Conservation (phyloP, 2,888 invertebrate species). For the Leptodirus hochenwartii region DNA sequence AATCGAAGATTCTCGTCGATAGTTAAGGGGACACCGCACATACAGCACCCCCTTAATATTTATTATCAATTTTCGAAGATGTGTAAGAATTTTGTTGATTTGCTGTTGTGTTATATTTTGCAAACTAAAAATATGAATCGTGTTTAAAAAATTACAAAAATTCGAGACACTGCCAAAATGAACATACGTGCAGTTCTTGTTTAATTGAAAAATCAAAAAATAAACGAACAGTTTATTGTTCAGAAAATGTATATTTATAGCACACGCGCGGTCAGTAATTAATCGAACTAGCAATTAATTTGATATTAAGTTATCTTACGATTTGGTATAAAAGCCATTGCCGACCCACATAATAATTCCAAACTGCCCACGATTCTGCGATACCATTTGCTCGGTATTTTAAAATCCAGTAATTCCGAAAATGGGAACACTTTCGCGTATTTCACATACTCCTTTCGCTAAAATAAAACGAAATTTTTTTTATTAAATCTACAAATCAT, state of each 20-base stretch:
- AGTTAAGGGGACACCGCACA: too few relatives aligned
- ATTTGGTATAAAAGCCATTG: slow-evolving; percentile 66
- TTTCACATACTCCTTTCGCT: slow-evolving; percentile 89
- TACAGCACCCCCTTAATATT: too few relatives aligned
- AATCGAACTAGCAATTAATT: slow-evolving; percentile 5
- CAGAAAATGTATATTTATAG: slow-evolving; percentile 5
- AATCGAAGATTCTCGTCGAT: too few relatives aligned
- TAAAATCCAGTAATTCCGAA: slow-evolving; percentile 60
- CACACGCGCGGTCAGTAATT: neutral
- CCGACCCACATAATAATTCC: slow-evolving; percentile 69
- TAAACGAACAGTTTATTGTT: slow-evolving; percentile 1
- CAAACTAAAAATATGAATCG: too few relatives aligned
- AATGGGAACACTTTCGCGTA: slow-evolving; percentile 90
- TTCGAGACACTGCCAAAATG: too few relatives aligned
- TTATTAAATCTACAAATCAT: slow-evolving; percentile 1
- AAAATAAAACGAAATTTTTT: slow-evolving; percentile 26
- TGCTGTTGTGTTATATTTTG: too few relatives aligned
- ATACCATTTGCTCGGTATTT: slow-evolving; percentile 86
- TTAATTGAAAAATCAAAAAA: too few relatives aligned
- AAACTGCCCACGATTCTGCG: slow-evolving; percentile 64
- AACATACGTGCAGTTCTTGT: too few relatives aligned
- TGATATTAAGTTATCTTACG: slow-evolving; percentile 37
- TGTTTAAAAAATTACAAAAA: too few relatives aligned
- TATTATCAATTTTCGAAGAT: too few relatives aligned
- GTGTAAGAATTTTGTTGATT: too few relatives aligned